Evolutionary conservation across 1,140 invertebrate genomes (phyloP).

Genomic region (Orchesella cincta): DNA sequence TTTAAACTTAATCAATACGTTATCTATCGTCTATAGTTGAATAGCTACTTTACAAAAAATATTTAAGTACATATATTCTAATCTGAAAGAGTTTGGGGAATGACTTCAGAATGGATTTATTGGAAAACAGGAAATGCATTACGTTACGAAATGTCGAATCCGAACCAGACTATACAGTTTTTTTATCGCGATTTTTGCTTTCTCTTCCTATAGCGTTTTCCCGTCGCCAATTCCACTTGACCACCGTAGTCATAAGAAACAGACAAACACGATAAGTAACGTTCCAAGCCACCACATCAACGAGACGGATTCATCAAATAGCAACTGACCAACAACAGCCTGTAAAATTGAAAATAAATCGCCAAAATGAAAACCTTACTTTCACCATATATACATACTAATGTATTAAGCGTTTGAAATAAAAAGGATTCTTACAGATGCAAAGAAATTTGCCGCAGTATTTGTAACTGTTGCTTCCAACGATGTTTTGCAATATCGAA

Average conservation of each 20-base stretch:
- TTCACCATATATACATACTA: not conserved
- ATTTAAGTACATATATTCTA: not conserved
- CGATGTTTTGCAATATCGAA: conserved; percentile 55
- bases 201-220: not conserved
- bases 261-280: conserved; percentile 55
- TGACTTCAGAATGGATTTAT: not conserved
- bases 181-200: conserved; percentile 6
- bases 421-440: conserved; percentile 54
- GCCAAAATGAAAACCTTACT: conserved; percentile 5
- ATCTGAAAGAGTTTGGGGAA: not conserved
- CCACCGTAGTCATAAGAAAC: conserved; percentile 53
- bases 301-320: conserved; percentile 56
- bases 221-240: not conserved
- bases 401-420: conserved; percentile 19
- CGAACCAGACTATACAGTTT: too few relatives aligned
- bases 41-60: not conserved
- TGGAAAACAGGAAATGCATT: not conserved
- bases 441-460: conserved; percentile 58
- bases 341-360: conserved; percentile 46
- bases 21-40: not conserved
- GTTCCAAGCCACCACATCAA: conserved; percentile 57
- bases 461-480: conserved; percentile 58
- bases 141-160: not conserved
- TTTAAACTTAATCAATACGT: not conserved
- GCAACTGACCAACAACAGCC: conserved; percentile 55